Percentiles rank a stretch among this genome's conserved stretches.
Conservation (phyloP, 2,113 vertebrate genomes). For the Pseudopodoces humilis region DNA sequence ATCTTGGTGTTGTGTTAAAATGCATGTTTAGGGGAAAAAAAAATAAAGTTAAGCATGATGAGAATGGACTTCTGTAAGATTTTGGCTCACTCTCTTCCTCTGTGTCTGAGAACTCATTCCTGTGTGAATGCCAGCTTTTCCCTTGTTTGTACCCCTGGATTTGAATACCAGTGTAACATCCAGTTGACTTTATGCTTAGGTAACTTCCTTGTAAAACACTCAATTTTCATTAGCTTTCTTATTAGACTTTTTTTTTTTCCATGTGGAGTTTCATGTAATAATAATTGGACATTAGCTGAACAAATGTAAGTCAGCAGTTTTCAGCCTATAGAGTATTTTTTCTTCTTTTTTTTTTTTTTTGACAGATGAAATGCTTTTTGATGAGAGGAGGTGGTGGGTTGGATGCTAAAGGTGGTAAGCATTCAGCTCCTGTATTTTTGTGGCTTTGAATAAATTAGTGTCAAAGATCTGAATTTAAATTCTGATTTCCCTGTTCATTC, state of each 20-base stretch:
- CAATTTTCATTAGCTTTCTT: conserved; percentile 36
- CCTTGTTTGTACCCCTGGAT: background rate
- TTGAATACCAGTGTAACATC: background rate
- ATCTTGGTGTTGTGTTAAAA: background rate
- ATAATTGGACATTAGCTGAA: conserved; percentile 17
- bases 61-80: background rate
- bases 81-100: background rate
- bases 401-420: background rate
- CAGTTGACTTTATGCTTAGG: background rate
- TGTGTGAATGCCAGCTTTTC: background rate
- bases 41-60: background rate
- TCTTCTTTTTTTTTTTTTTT: background rate
- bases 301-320: conserved; percentile 19
- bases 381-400: background rate
- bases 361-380: background rate
- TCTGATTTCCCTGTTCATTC: background rate
- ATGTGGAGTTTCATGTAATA: background rate
- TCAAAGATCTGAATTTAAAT: background rate
- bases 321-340: background rate
- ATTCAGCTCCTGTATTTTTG: background rate
- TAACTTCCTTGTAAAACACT: conserved; percentile 15
- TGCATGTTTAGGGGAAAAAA: background rate
- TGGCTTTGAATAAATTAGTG: background rate
- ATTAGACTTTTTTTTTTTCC: background rate
- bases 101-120: background rate